Percentiles rank a stretch among this genome's conserved stretches.
phyloP scores from a whole-genome alignment of 1,140 invertebrate species.

The Cydia fagiglandana region DNA sequence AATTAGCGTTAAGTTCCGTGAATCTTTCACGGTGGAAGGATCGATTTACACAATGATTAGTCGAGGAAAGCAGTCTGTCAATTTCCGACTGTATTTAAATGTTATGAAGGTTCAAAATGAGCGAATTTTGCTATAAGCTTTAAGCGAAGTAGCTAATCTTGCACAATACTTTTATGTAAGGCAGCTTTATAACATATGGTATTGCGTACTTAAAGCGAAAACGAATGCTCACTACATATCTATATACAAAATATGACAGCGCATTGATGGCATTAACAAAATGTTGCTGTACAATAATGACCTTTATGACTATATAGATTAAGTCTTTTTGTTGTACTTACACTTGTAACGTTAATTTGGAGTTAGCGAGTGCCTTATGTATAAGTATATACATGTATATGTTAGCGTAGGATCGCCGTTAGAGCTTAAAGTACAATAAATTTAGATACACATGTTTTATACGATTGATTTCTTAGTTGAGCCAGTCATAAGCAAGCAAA shows the following conservation, averaged over 20 bases:
- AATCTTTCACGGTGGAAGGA: not conserved
- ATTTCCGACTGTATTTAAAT: no score
- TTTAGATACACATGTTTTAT: conserved; percentile 24
- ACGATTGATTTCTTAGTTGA: not conserved
- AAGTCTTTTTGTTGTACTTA: conserved; percentile 21
- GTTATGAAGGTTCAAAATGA: no score
- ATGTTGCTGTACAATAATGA: not conserved
- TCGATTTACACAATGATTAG: not conserved
- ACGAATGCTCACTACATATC: conserved; percentile 15
- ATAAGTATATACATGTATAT: conserved; percentile 15
- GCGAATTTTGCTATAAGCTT: no score
- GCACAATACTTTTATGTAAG: not conserved
- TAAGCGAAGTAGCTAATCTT: not conserved
- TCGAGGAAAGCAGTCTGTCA: not conserved
- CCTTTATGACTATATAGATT: not conserved
- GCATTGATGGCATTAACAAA: not conserved
- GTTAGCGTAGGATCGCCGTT: conserved; percentile 11
- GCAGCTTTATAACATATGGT: not conserved
- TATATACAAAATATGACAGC: not conserved
- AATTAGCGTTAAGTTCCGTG: not conserved
- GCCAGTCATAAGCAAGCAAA: not conserved
- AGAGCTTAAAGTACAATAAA: conserved; percentile 37
- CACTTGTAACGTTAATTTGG: not conserved
- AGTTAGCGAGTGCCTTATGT: conserved; percentile 35
- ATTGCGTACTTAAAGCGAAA: conserved; percentile 13